phyloP scores from a whole-genome alignment of 2,888 invertebrate species.

The Limnephilus marmoratus region DNA sequence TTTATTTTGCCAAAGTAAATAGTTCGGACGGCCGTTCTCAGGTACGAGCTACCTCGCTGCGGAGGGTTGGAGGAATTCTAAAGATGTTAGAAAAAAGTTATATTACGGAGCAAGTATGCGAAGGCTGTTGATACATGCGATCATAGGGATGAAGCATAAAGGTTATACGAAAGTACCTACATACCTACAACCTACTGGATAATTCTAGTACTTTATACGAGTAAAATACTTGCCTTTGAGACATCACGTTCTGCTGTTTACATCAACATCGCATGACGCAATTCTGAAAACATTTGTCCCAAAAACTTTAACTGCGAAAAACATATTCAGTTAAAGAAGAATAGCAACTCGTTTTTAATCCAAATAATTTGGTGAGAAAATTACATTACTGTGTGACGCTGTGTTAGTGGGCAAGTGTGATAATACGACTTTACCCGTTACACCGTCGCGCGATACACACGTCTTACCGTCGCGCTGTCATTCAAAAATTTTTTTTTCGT shows the following conservation, averaged over 20 bases:
- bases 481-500: too few relatives aligned
- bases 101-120: not conserved
- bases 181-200: not conserved
- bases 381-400: not conserved
- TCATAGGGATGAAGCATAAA: not conserved
- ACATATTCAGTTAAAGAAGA: not conserved
- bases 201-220: not conserved
- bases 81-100: not conserved
- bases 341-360: not conserved
- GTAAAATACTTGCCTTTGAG: not conserved
- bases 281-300: not conserved
- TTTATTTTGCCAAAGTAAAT: constrained; percentile 36
- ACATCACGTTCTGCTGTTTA: not conserved
- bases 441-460: too few relatives aligned
- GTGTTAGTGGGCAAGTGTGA: too few relatives aligned
- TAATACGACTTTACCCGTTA: too few relatives aligned
- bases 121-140: not conserved
- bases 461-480: too few relatives aligned
- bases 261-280: not conserved
- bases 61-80: not conserved
- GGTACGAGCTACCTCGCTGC: not conserved
- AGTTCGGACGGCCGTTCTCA: constrained; percentile 20
- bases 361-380: not conserved
- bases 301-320: not conserved
- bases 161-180: not conserved